Evolutionary conservation across 2,113 vertebrate species (phyloP), one percentile per base, ranked within the genome.

Genomic region (human): DNA sequence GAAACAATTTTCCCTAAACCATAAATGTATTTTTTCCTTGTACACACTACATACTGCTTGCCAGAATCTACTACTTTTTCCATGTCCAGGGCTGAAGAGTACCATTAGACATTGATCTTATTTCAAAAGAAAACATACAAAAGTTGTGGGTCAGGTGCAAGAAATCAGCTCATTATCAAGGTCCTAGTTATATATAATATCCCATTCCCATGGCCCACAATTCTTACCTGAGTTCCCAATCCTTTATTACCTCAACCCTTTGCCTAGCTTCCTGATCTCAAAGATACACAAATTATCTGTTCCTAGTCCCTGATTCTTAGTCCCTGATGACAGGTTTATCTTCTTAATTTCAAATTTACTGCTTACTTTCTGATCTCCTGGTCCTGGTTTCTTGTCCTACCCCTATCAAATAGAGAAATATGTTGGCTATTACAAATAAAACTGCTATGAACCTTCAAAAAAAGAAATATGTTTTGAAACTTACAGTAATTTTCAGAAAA

Each of bases 1-100:
- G 27, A 91, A 94, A 97, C 25, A 93, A 85, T 38, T 88, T 93
- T 83, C 52, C 35, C 30, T n/a, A 79, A 85, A 86, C 40, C 38
- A 93, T 20, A 82, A 90, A 87, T 13, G 70, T 95, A 57, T 85
- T 40, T 88, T 93, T 95, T 89, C 22, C 82, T 79, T 64, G 27
- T 61, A 75, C 11, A 95, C 18, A 88, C 9, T 61, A 70, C 8
- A 95, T 11, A 90, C 20, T 92, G 52, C 50, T 55, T 85, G 38
- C 50, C n/a, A 94, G 16, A 94, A 94, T 89, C 50, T 82, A 38
- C 64, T 91, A 40, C 9, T 40, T 94, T 72, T 91, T 57, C 79
- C 45, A 55, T 52, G 61, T 82, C 55, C 7, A 89, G 13, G 40
- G 25, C 73, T 90, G 30, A 94, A 94, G 25, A 70, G 30, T 25